Evolutionary conservation across 2,113 vertebrate genomes (phyloP).

Genomic region (Cololabis saira): DNA sequence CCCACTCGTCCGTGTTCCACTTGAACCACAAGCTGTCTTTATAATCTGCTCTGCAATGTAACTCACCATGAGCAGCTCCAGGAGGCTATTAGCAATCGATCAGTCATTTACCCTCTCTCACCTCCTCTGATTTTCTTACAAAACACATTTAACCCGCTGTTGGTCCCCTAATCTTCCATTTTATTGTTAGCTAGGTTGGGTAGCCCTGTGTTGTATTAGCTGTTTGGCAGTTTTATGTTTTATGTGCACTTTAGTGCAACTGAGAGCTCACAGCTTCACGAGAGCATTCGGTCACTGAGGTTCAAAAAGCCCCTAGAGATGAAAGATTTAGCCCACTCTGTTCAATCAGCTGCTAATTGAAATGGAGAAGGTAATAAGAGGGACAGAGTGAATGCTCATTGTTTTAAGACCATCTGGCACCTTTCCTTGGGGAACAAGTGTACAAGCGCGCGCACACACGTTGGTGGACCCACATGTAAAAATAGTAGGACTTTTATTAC

Average conservation of each 20-base stretch:
- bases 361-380: slow-evolving; percentile 51
- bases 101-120: slow-evolving; percentile 14
- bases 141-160: background rate
- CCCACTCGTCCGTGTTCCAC: background rate
- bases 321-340: slow-evolving; percentile 25
- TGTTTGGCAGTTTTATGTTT: slow-evolving; percentile 40
- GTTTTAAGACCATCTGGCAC: slow-evolving; percentile 65
- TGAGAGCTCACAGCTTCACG: slow-evolving; percentile 14
- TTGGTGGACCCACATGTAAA: slow-evolving; percentile 1
- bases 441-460: background rate
- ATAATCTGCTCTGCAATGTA: background rate
- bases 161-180: slow-evolving; percentile 9
- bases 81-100: background rate
- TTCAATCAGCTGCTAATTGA: slow-evolving; percentile 66
- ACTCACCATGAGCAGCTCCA: slow-evolving; percentile 7
- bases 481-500: no score
- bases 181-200: background rate
- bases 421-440: slow-evolving; percentile 15
- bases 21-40: background rate
- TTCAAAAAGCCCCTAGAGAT: slow-evolving; percentile 35
- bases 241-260: slow-evolving; percentile 20
- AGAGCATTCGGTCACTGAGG: background rate
- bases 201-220: slow-evolving; percentile 22
- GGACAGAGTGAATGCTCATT: slow-evolving; percentile 56
- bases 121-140: slow-evolving; percentile 5